Percentiles rank a stretch among this genome's conserved stretches.
phyloP scores from a whole-genome alignment of 2,888 invertebrate genomes.

The Dasypogon diadema region DNA sequence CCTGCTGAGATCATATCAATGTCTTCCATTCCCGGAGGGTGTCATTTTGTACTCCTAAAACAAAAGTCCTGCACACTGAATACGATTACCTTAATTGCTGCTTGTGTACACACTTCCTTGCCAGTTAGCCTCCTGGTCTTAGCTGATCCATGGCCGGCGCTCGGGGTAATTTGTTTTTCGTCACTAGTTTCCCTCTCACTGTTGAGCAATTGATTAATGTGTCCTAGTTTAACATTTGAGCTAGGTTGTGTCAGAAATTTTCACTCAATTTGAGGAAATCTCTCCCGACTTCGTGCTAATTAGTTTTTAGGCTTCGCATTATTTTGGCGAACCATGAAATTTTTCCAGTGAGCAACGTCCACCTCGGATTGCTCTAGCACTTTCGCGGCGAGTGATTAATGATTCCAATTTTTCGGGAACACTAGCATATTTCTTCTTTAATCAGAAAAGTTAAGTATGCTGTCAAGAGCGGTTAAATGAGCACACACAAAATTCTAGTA shows the following conservation, averaged over 20 bases:
- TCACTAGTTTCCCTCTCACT: not conserved
- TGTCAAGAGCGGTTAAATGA: not conserved
- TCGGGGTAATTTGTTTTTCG: constrained; percentile 35
- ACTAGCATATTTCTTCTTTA: not conserved
- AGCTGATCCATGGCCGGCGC: constrained; percentile 9
- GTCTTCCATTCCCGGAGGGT: not conserved
- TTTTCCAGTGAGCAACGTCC: constrained; percentile 11
- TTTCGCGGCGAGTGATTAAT: constrained; percentile 4
- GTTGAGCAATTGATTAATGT: constrained; percentile 11
- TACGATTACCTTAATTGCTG: constrained; percentile 33
- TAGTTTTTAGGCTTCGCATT: constrained; percentile 38
- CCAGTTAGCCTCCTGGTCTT: not conserved
- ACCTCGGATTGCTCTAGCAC: not conserved
- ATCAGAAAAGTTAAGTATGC: not conserved
- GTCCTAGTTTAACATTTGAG: constrained; percentile 28
- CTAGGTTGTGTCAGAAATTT: constrained; percentile 28
- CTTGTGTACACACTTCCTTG: constrained; percentile 20
- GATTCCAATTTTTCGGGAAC: not conserved
- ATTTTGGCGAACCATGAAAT: constrained; percentile 31
- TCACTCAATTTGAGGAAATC: constrained; percentile 47
- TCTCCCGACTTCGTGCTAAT: constrained; percentile 40
- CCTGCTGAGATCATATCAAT: constrained; percentile 12
- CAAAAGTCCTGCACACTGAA: not conserved
- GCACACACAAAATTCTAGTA: not conserved
- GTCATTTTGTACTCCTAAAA: not conserved